Evolutionary conservation across 2,113 vertebrate species (phyloP), one percentile per base, ranked within the genome.

Genomic region (Labeo rohita): DNA sequence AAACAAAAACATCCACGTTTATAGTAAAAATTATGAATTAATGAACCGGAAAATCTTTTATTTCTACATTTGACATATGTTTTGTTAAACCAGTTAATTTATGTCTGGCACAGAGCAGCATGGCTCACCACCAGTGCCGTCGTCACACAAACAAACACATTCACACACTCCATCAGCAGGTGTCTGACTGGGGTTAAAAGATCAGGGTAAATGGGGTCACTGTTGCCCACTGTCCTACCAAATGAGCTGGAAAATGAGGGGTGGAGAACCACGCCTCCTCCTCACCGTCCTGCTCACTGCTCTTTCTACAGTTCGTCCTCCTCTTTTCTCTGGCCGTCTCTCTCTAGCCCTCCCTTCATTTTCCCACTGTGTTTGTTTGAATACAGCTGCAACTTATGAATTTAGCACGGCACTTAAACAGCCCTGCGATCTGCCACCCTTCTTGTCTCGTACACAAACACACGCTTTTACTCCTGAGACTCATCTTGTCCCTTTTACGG

Each of bases 161-260:
- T 83, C 81, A 89, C 85, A 86, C 84, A 76, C 73, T 4, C 12
- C 6, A 39, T 89, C 92, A 95, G 94, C 94, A 95, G 94, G 94
- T 95, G 94, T 93, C 92, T 92, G 91, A 89, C 73, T 79, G 86
- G 87, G 89, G 87, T 92, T 90, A 93, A 94, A 91, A 84, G 90
- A 85, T 65, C 86, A 52, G 84, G 34, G 61, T 89, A 92, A 93
- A 92, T 80, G 52, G 90, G 88, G 86, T 91, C 92, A 91, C 92
- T 93, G 92, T 93, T 91, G 91, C 91, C 91, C 91, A 85, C 91
- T 93, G 90, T 94, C 91, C 90, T 39, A 90, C 82, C 88, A 94
- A 95, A 95, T 95, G 95, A 95, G 92, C 89, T 93, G 93, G 94
- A 95, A 95, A 95, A 95, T 94, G 92, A 94, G 93, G 94, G 94